Base-by-base conservation (phyloP, 2,888 invertebrate species). In the Trilocha varians region DNA sequence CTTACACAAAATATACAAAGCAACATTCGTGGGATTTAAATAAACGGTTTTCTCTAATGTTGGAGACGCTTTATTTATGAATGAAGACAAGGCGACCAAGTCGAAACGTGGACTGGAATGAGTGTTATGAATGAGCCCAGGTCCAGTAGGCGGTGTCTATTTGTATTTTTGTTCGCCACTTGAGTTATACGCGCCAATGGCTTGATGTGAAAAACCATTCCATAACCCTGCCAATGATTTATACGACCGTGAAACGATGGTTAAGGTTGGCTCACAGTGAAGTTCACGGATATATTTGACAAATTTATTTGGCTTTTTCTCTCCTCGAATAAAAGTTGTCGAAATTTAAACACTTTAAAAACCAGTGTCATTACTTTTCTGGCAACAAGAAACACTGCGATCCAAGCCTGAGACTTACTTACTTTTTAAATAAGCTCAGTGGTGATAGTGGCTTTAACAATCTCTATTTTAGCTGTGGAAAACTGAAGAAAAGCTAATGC, bases 91-190 rank as follows among this genome's bases (percentile, higher is more conserved):
- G 59, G 52, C 52, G 51, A 49, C 49, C 44, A 50, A 49, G 56
- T 61, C 63, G 57, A 62, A 60, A 65, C 65, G 64, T 65, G 58
- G 49, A 50, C 63, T 55, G 59, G 53, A 52, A 56, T 72, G 72
- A 74, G 74, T 56, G 53, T 66, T 69, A 72, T 78, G 79, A 79
- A 80, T 80, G 84, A 67, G 64, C 63, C 55, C 45, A 43, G 51
- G 48, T 52, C 55, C 59, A 65, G 74, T 68, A 70, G 71, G 73
- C 72, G 72, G 64, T 68, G 77, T 76, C 74, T 79, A 70, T 62
- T 55, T 68, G 67, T 84, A 80, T 82, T 82, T 79, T 69, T 64
- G 74, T 75, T 65, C 67, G 49, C 69, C 78, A 77, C 84, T 83
- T 78, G 82, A 82, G 67, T 59, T 54, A 55, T 49, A 63, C 61